Conservation (phyloP, 2,888 invertebrate genomes). For the Pherbina coryleti region DNA sequence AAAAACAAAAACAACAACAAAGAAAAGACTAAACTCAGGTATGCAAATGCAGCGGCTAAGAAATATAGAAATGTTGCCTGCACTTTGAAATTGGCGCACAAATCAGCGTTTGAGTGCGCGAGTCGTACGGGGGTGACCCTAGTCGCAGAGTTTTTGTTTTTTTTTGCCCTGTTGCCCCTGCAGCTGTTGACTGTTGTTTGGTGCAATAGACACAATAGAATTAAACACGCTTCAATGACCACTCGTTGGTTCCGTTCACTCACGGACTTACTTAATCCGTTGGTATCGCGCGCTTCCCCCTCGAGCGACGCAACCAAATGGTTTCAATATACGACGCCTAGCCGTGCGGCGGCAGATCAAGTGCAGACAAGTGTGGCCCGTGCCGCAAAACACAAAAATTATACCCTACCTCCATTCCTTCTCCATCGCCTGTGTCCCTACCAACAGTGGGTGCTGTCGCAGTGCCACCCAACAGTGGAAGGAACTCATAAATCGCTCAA, state of each 20-base stretch:
- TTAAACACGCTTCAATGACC: slow-evolving; percentile 29
- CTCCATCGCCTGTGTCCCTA: not conserved
- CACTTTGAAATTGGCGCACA: not conserved
- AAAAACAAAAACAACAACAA: not conserved
- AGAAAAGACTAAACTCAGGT: not conserved
- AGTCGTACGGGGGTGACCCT: not conserved
- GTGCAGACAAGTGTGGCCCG: slow-evolving; percentile 19
- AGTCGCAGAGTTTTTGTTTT: not conserved
- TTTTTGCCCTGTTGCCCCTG: not conserved
- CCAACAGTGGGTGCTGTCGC: not conserved
- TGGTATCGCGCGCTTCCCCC: too few species aligned
- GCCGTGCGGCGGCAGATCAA: too few species aligned
- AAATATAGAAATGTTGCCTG: not conserved
- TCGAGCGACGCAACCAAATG: too few species aligned
- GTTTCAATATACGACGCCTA: too few species aligned
- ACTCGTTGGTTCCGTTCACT: slow-evolving; percentile 15
- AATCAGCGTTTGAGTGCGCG: not conserved
- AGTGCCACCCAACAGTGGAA: not conserved
- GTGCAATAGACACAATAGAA: slow-evolving; percentile 22
- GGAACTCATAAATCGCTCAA: slow-evolving; percentile 18
- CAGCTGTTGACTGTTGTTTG: not conserved
- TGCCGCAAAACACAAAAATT: slow-evolving; percentile 12
- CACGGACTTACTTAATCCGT: not conserved
- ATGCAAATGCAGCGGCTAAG: not conserved
- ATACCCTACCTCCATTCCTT: not conserved